Percentiles rank a stretch among this genome's conserved stretches.
Evolutionary conservation across 2,113 vertebrate species (phyloP).

Genomic region (Willisornis vidua): DNA sequence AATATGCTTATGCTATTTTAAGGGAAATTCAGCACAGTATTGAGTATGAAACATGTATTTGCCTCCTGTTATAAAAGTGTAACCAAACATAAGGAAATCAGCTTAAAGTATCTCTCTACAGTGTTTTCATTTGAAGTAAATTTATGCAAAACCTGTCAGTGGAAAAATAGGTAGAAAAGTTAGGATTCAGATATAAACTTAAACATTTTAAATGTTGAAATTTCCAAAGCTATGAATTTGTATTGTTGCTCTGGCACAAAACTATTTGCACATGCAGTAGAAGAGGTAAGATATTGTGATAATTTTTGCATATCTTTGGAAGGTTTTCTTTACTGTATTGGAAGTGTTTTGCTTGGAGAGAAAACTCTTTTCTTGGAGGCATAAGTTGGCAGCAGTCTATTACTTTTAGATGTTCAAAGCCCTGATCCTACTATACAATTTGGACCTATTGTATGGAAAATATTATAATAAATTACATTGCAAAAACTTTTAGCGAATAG

Average conservation of each 20-base stretch:
- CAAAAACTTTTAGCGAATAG: background rate
- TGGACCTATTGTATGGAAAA: background rate
- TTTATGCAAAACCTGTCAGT: background rate
- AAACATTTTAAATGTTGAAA: background rate
- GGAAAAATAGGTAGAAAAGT: background rate
- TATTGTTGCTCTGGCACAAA: background rate
- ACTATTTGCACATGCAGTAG: background rate
- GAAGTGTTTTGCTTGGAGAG: background rate
- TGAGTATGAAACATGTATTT: background rate
- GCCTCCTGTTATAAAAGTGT: background rate
- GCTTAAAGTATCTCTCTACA: background rate
- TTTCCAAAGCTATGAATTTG: background rate
- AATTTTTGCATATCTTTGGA: background rate
- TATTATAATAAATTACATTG: background rate
- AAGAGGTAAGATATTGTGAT: background rate
- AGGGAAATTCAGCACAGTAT: background rate
- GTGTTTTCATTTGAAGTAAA: background rate
- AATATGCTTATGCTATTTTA: background rate
- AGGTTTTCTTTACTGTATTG: background rate
- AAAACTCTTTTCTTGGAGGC: background rate
- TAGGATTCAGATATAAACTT: background rate
- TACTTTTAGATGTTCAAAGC: background rate
- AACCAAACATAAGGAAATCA: background rate
- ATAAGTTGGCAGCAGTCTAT: background rate
- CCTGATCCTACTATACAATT: background rate